Evolutionary conservation across 2,888 invertebrate species (phyloP).

Genomic region (Ethmia dodecea): DNA sequence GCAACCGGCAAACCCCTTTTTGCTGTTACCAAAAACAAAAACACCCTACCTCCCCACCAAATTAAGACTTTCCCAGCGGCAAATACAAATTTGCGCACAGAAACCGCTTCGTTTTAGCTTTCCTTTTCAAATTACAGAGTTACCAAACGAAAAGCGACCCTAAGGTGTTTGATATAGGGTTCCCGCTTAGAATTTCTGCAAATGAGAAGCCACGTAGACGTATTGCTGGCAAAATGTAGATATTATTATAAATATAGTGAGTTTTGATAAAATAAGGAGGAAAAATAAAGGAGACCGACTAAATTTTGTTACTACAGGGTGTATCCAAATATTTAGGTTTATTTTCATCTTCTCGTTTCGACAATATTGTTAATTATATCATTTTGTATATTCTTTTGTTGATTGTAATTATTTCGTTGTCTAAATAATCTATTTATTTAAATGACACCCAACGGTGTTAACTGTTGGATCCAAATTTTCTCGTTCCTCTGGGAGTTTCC

Average conservation of each 20-base stretch:
- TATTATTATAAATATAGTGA: conserved; percentile 47
- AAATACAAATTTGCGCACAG: conserved; percentile 13
- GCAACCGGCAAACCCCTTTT: conserved; percentile 21
- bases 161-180: conserved; percentile 6
- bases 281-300: background rate
- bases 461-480: too few relatives aligned
- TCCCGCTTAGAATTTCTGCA: conserved; percentile 11
- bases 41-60: conserved; percentile 18
- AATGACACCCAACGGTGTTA: too few relatives aligned
- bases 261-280: conserved; percentile 7
- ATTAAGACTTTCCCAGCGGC: conserved; percentile 18
- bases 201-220: conserved; percentile 16
- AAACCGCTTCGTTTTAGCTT: conserved; percentile 27
- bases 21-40: conserved; percentile 9
- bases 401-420: too few relatives aligned
- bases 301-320: too few relatives aligned
- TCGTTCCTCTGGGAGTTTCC: too few relatives aligned
- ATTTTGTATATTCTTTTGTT: too few relatives aligned
- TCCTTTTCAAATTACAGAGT: conserved; percentile 18
- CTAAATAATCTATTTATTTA: too few relatives aligned
- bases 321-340: too few relatives aligned
- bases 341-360: too few relatives aligned
- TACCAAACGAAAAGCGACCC: conserved; percentile 23
- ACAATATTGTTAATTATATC: too few relatives aligned
- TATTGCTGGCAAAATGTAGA: conserved; percentile 36